Evolutionary conservation across 2,888 invertebrate genomes (phyloP).

Genomic region (Salpingus planirostris): DNA sequence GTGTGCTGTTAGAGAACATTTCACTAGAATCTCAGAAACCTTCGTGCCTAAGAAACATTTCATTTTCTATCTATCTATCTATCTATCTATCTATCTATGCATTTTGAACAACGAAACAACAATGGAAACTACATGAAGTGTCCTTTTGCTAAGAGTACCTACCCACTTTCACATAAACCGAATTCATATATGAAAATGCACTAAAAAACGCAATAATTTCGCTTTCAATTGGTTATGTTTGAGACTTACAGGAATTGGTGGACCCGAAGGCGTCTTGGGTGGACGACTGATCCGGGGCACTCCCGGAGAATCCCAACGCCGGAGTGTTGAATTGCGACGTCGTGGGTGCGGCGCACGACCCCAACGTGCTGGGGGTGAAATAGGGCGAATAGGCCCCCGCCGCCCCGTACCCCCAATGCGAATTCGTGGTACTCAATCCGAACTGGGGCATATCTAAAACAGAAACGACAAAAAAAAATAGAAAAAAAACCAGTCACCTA

Average conservation of each 20-base stretch:
- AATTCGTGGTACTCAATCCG: slow-evolving; percentile 73
- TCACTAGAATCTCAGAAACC: too few species aligned
- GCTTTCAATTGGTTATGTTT: not conserved
- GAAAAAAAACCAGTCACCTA: too few species aligned
- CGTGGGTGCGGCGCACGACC: slow-evolving; percentile 66
- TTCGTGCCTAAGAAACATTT: too few species aligned
- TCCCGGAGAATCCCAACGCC: slow-evolving; percentile 61
- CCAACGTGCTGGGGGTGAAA: slow-evolving; percentile 57
- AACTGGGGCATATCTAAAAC: slow-evolving; percentile 76
- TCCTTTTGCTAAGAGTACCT: too few species aligned
- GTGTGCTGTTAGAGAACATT: too few species aligned
- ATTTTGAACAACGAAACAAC: too few species aligned
- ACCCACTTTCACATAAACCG: too few species aligned
- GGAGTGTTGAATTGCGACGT: slow-evolving; percentile 66
- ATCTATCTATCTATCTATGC: too few species aligned
- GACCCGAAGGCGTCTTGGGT: slow-evolving; percentile 43
- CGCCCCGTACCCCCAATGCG: slow-evolving; percentile 82
- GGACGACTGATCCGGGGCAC: slow-evolving; percentile 56
- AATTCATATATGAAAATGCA: too few species aligned
- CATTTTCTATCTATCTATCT: too few species aligned
- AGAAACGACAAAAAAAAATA: too few species aligned
- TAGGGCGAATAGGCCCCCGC: slow-evolving; percentile 83
- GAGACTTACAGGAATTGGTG: slow-evolving; percentile 34
- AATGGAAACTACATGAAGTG: too few species aligned
- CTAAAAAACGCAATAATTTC: not conserved